Base-by-base conservation (phyloP, 2,888 invertebrate genomes). In the Apamea crenata region DNA sequence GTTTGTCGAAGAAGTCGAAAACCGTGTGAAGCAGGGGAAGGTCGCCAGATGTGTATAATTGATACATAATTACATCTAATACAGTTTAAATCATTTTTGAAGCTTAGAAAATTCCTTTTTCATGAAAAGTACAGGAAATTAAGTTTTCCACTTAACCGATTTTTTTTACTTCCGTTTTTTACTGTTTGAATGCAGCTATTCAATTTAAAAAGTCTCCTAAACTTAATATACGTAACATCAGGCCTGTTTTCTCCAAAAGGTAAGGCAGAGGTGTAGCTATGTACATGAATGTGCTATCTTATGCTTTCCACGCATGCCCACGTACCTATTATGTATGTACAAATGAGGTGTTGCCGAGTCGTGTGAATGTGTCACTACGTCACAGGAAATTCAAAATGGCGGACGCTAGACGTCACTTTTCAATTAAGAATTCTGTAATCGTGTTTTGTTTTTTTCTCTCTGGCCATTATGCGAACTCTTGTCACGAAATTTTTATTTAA, bases 371-470 rank as follows among this genome's bases (percentile, higher is more conserved):
- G 59, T 32, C 0, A 44, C 25, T 56, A 44, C 21, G 25, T 73
- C 56, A 74, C 40, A 69, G 81, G 32, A 70, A 81, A 81, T 81
- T 59, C 47, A 81, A 81, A 59, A 81, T 81, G 81, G 69, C 32
- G 40, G 61, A 50, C 40, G 18, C 16, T 8, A 74, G 0, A 81
- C 56, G 69, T 70, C 65, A 81, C 6, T 66, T 69, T 66, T 50
- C 12, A 81, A 74, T 67, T 67, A 61, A 12, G 12, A 16, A 40
- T 78, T 66, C 16, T 29, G 10, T 5, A 10, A 16, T n/a, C 29
- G 4, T 10, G 14, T 72, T 50, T 50, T 7, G 14, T 72, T 50
- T 50, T 40, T 36, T 32, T 59, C 7, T 25, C 5, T 40, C 8
- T 36, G 18, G 4, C 5, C 47, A 10, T 10, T 29, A 63, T 29